Conservation (phyloP, 2,113 vertebrate genomes). For the Sterna hirundo region DNA sequence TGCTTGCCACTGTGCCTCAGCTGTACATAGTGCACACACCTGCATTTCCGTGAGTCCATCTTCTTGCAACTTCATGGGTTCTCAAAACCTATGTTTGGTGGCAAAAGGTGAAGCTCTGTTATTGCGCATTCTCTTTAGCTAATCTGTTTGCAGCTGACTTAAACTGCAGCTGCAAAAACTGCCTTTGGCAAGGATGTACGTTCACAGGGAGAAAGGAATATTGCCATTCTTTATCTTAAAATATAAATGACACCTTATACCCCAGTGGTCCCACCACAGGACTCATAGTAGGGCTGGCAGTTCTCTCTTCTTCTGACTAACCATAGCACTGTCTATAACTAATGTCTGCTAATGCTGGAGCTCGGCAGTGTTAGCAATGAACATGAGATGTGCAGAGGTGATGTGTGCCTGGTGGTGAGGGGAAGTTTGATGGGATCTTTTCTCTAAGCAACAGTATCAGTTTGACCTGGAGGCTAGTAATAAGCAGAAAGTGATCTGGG, state of each 20-base stretch:
- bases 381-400: background rate
- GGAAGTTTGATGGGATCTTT: background rate
- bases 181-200: background rate
- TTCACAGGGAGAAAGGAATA: background rate
- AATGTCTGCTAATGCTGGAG: background rate
- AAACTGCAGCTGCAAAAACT: background rate
- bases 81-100: background rate
- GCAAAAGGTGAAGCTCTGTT: background rate
- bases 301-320: background rate
- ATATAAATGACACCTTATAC: background rate
- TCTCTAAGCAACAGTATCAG: background rate
- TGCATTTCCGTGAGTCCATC: background rate
- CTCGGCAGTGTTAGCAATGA: rapidly evolving
- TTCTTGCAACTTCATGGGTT: background rate
- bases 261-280: background rate
- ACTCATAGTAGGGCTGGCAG: background rate
- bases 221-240: background rate
- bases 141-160: background rate
- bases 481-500: background rate
- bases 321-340: rapidly evolving
- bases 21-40: background rate
- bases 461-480: background rate
- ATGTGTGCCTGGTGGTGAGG: background rate
- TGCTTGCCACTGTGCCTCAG: background rate
- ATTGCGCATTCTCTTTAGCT: background rate